These are phyloP conservation scores for Thinocorus orbignyianus DNA, from an alignment of 2,113 vertebrate species.

Conservation along the genomic window DNA sequence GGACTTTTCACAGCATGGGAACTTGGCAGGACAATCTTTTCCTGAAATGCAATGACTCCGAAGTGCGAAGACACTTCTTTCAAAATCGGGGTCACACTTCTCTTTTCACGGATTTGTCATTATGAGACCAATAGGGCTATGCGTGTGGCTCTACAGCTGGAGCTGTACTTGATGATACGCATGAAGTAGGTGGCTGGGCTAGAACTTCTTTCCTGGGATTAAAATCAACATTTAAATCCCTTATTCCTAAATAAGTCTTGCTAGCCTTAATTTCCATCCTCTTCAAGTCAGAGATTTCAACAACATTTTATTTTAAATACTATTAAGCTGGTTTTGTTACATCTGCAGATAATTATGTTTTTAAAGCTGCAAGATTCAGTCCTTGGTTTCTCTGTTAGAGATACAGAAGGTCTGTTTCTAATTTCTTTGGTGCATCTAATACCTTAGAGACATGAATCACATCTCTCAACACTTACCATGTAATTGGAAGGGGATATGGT, in stretches of 20 bases:
- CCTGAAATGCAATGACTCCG: neutral
- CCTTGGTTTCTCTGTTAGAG: neutral
- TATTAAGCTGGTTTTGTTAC: neutral
- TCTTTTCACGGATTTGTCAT: neutral
- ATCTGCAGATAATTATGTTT: neutral
- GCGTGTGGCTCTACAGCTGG: neutral
- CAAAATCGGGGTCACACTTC: neutral
- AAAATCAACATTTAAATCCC: neutral
- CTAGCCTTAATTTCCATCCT: neutral
- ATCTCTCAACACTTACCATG: neutral
- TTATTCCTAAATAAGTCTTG: neutral
- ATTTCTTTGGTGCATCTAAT: neutral
- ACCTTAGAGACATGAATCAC: neutral
- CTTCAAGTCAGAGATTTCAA: neutral
- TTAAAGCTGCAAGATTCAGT: neutral
- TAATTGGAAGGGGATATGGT: neutral
- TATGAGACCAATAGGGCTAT: neutral
- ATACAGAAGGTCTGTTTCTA: neutral
- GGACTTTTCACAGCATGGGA: neutral
- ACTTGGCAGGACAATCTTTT: rapidly evolving
- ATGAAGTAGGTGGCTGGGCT: neutral
- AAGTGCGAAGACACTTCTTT: neutral
- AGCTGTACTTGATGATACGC: neutral
- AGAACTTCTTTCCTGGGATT: neutral
- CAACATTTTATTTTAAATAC: neutral